Evolutionary conservation across 2,113 vertebrate genomes (phyloP).

Genomic region (Chitala chitala): DNA sequence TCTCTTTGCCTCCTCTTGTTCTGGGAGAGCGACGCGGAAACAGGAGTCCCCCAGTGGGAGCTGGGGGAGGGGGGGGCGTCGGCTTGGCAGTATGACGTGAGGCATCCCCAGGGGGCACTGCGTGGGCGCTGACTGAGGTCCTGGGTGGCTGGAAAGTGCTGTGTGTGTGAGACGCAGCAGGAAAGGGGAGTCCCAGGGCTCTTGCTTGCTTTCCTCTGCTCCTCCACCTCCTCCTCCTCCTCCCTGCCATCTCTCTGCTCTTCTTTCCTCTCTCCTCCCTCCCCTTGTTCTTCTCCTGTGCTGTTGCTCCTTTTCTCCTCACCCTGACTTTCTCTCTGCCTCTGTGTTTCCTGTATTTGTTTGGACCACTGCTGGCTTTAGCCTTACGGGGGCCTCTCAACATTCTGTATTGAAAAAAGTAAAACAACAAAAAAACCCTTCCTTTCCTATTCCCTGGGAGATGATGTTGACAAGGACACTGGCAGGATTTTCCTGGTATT

Average conservation of each 20-base stretch:
- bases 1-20: neutral
- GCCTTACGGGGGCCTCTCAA: slow-evolving; percentile 30
- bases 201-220: slow-evolving; percentile 17
- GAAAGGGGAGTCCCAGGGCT: slow-evolving; percentile 58
- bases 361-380: slow-evolving; percentile 33
- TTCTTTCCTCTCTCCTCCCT: slow-evolving; percentile 50
- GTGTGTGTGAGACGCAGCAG: slow-evolving; percentile 67
- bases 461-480: slow-evolving; percentile 49
- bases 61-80: slow-evolving; percentile 26
- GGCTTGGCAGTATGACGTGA: slow-evolving; percentile 34
- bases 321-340: slow-evolving; percentile 13
- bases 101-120: slow-evolving; percentile 32
- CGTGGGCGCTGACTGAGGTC: slow-evolving; percentile 66
- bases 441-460: slow-evolving; percentile 50
- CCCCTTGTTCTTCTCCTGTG: slow-evolving; percentile 23
- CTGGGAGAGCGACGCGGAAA: slow-evolving; percentile 36
- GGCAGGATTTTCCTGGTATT: slow-evolving; percentile 46
- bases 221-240: slow-evolving; percentile 24
- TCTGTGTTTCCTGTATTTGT: slow-evolving; percentile 34
- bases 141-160: slow-evolving; percentile 66
- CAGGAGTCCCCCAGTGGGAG: slow-evolving; percentile 16
- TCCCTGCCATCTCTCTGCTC: slow-evolving; percentile 35
- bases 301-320: slow-evolving; percentile 15
- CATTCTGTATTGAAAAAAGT: slow-evolving; percentile 44
- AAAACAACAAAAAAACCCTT: slow-evolving; percentile 37